A percentile compares a stretch with the other conserved stretches of the same genome.
These are phyloP conservation scores for Alethe diademata DNA, from an alignment of 2,113 vertebrate genomes.

Conservation along the genomic window DNA sequence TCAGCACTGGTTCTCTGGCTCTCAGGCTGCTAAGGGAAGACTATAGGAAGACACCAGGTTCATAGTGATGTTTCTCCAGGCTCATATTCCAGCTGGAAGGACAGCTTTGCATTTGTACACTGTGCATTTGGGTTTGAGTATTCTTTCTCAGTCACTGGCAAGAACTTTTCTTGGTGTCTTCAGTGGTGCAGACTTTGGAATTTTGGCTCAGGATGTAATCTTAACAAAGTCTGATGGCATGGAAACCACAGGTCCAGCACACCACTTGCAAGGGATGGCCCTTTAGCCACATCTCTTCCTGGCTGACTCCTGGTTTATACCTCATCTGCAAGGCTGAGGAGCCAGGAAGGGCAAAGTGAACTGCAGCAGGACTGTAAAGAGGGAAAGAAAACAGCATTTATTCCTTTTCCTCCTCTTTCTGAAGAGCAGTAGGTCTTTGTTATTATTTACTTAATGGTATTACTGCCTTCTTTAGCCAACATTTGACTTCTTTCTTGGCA, in stretches of 20 bases:
- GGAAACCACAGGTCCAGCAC: not conserved
- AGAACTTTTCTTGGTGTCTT: not conserved
- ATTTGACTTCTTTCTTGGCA: slow-evolving; percentile 11
- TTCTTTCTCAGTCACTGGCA: not conserved
- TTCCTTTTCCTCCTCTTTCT: not conserved
- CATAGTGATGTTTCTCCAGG: not conserved
- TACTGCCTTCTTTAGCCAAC: slow-evolving; percentile 18
- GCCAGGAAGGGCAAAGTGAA: not conserved
- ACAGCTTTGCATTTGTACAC: not conserved
- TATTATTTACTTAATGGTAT: not conserved
- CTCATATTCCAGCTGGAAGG: not conserved
- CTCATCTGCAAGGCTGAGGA: not conserved
- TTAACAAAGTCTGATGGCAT: not conserved
- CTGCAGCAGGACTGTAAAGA: not conserved
- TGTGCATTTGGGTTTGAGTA: not conserved
- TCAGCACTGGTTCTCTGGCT: not conserved
- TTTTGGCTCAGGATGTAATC: not conserved
- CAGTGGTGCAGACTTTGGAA: not conserved
- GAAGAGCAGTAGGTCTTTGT: not conserved
- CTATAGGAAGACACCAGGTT: not conserved
- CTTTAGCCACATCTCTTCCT: rapidly evolving
- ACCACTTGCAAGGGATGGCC: rapidly evolving
- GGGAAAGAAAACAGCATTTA: not conserved
- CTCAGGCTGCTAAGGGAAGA: not conserved
- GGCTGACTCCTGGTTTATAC: not conserved